These are phyloP conservation scores for Lissonota sp. DNA, from an alignment of 2,888 invertebrate species.

Conservation along the genomic window DNA sequence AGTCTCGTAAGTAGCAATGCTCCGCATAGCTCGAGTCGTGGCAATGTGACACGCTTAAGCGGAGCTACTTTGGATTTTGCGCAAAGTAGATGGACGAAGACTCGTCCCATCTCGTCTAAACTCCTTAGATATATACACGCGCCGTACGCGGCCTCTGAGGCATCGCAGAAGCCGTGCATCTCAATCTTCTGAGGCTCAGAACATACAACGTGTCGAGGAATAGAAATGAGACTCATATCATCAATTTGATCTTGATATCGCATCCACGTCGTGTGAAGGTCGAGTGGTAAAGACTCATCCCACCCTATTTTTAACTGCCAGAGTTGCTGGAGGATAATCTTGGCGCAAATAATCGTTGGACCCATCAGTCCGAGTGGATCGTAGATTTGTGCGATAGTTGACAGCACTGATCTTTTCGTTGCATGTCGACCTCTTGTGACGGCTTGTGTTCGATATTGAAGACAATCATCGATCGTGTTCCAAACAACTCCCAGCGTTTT, in stretches of 20 bases:
- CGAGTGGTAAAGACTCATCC: slow-evolving; percentile 20
- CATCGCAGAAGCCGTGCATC: slow-evolving; percentile 44
- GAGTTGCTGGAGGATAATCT: slow-evolving; percentile 1
- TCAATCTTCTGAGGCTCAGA: slow-evolving; percentile 15
- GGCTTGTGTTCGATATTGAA: too few relatives aligned
- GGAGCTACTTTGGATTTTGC: slow-evolving; percentile 62
- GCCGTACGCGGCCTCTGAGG: slow-evolving; percentile 40
- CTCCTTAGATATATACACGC: slow-evolving; percentile 41
- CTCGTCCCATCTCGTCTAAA: not conserved
- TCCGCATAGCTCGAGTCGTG: slow-evolving; percentile 59
- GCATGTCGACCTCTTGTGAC: too few relatives aligned
- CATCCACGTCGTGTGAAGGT: slow-evolving; percentile 5
- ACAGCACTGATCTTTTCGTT: slow-evolving; percentile 7
- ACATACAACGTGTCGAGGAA: slow-evolving; percentile 16
- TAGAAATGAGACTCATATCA: slow-evolving; percentile 12
- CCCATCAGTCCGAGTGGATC: slow-evolving; percentile 21
- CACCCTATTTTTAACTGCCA: slow-evolving; percentile 18
- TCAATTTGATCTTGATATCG: slow-evolving; percentile 11
- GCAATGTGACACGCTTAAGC: slow-evolving; percentile 49
- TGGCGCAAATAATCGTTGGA: slow-evolving; percentile 18
- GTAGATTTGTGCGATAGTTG: slow-evolving; percentile 4
- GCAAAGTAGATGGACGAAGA: slow-evolving; percentile 22
- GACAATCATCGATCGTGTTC: not conserved
- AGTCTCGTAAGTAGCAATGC: slow-evolving; percentile 48
- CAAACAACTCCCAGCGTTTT: slow-evolving; percentile 1